Percentiles rank a stretch among this genome's conserved stretches.
phyloP scores from a whole-genome alignment of 2,113 vertebrate genomes.

The Trogon melanurus region DNA sequence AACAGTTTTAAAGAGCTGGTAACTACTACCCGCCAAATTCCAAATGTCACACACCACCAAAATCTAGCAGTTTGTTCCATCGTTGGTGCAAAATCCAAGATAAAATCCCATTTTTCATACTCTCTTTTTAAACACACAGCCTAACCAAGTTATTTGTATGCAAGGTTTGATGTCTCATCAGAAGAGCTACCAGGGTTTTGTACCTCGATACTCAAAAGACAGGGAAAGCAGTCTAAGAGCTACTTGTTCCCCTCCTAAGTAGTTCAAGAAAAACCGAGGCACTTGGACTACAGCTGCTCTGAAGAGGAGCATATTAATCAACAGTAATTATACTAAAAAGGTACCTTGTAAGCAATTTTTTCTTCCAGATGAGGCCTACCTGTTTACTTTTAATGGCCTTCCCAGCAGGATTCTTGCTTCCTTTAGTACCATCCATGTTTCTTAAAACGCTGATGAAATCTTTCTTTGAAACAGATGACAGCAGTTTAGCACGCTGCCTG shows the following conservation, averaged over 20 bases:
- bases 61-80: not conserved
- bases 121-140: not conserved
- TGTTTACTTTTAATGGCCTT: slow-evolving; percentile 36
- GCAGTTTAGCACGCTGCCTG: slow-evolving; percentile 88
- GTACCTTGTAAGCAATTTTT: not conserved
- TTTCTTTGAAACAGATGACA: slow-evolving; percentile 89
- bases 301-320: not conserved
- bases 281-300: not conserved
- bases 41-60: not conserved
- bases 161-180: not conserved
- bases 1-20: not conserved
- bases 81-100: not conserved
- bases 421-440: slow-evolving; percentile 63
- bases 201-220: not conserved
- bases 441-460: slow-evolving; percentile 92
- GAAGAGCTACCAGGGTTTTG: not conserved
- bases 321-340: not conserved
- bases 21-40: not conserved
- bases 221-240: not conserved
- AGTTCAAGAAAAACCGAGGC: not conserved
- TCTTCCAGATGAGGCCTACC: slow-evolving; percentile 64
- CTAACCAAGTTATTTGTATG: not conserved
- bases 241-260: not conserved
- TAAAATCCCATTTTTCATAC: not conserved
- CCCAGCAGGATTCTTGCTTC: not conserved